phyloP scores from a whole-genome alignment of 2,888 invertebrate species.

The Lathronympha strigana region DNA sequence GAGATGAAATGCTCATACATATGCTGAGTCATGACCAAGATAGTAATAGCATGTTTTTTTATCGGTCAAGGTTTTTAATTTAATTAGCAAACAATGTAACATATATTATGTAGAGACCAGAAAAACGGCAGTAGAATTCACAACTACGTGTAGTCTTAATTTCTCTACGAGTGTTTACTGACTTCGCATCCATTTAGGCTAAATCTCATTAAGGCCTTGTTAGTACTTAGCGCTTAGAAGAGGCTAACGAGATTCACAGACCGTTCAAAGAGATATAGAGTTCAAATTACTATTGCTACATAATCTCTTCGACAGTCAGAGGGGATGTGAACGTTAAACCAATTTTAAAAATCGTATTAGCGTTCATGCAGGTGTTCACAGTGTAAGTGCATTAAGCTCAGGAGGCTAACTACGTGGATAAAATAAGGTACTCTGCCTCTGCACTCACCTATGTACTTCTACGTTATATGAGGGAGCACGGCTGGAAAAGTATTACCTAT shows the following conservation, averaged over 20 bases:
- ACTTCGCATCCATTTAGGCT: not conserved
- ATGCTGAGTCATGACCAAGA: not conserved
- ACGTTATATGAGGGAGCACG: constrained; percentile 56
- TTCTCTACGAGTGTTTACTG: not conserved
- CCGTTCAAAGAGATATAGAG: constrained; percentile 18
- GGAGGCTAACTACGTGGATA: constrained; percentile 39
- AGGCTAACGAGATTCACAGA: constrained; percentile 7
- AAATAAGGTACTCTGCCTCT: constrained; percentile 26
- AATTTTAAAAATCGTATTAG: constrained; percentile 34
- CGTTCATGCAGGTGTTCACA: constrained; percentile 31
- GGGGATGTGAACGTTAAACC: constrained; percentile 20
- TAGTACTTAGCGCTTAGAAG: constrained; percentile 12
- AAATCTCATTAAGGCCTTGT: constrained; percentile 19
- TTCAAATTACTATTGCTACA: constrained; percentile 3
- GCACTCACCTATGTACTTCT: constrained; percentile 64
- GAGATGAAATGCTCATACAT: constrained; percentile 11
- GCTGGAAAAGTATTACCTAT: constrained; percentile 38
- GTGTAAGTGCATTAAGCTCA: constrained; percentile 36
- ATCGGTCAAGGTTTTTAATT: constrained; percentile 25
- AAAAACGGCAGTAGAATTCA: not conserved
- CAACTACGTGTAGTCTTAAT: not conserved
- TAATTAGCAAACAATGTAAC: not conserved
- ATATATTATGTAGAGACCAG: not conserved
- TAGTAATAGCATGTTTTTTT: not conserved
- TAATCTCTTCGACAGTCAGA: constrained; percentile 23